Evolutionary conservation across 1,140 invertebrate genomes (phyloP), one percentile per base, ranked within the genome.

Genomic region (Aphidius gifuensis): DNA sequence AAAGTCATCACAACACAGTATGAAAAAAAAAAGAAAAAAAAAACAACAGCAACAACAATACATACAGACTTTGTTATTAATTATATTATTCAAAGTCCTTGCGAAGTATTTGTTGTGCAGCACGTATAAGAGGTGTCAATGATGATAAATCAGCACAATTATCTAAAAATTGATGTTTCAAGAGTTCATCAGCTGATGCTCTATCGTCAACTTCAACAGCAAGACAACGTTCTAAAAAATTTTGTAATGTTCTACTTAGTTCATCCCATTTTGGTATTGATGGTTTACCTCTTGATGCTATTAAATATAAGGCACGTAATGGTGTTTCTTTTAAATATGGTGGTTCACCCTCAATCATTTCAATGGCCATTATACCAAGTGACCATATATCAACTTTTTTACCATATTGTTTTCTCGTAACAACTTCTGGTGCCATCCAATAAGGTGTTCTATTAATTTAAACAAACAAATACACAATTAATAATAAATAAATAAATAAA

Each of bases 321-420:
- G 95, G 96, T 16, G 94, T 92, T 82, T 99, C 96, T 77, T 94
- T 93, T 68, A 97, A 84, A 79, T 97, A 97, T 1, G 95, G 95
- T 7, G 97, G 97, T 77, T 98, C 94, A 1, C 96, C 96, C 74
- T 98, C 94, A 46, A 98, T 93, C 96, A 99, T 99, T 82, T 99
- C 97, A 67, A 97, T 96, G 1, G 93, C 94, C 96, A 99, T 97
- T 53, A 99, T 98, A 11, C 96, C 96, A 39, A 96, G 80, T 0
- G 91, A 93, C 96, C 96, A 98, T 42, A 97, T 93, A 76, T 98
- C 96, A 1, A 98, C 94, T 77, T 96, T 97, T 64, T 91, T 92
- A 5, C 91, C 91, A 68, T 92, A 93, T 59, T 91, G 89, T 68
- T 92, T 91, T 56, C 90, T 83, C 0, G 90, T 92, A 0, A 92